Base-by-base conservation (phyloP, 2,888 invertebrate species). In the Drosophila quinaria region DNA sequence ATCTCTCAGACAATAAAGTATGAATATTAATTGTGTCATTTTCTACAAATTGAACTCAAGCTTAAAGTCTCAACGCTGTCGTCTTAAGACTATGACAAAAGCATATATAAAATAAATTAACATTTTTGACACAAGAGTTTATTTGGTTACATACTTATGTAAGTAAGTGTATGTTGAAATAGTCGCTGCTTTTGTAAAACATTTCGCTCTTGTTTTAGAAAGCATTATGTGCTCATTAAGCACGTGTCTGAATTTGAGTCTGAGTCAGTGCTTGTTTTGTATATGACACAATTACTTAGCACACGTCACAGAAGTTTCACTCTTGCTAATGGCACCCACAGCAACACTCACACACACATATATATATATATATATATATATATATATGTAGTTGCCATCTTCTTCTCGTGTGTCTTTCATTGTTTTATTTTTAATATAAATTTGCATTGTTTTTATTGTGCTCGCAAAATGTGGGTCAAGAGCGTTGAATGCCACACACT, bases 251-350 rank as follows among this genome's bases (percentile, higher is more conserved):
- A 15, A 33, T 55, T 73, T 25, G 25, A 25, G 25, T 25, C 66
- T 75, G 51, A 15, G 37, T 55, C 78, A 60, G 15, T 44, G 42
- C 55, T 55, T 60, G 55, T 64, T 63, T 55, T 65, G 67, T 69
- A 72, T 67, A 69, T 86, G 89, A 84, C 84, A 84, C 89, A 84
- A 87, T 84, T 89, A 89, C 89, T 84, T 78, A 87, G 79, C 73
- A 74, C 71, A 81, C 87, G 73, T 78, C 79, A 78, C 87, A 84
- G 73, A 89, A 78, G 80, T 87, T 87, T 74, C 79, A 84, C 87
- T 84, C 61, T 76, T 76, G 59, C 78, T 89, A 84, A 84, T 84
- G 87, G 68, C 85, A 69, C 64, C 68, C 59, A 66, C 49, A 69
- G 50, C 52, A 49, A 47, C 61, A 54, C 49, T 62, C 41, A 11